Evolutionary conservation across 1,140 invertebrate species (phyloP), one percentile per base, ranked within the genome.

Genomic region (Solenopsis invicta): DNA sequence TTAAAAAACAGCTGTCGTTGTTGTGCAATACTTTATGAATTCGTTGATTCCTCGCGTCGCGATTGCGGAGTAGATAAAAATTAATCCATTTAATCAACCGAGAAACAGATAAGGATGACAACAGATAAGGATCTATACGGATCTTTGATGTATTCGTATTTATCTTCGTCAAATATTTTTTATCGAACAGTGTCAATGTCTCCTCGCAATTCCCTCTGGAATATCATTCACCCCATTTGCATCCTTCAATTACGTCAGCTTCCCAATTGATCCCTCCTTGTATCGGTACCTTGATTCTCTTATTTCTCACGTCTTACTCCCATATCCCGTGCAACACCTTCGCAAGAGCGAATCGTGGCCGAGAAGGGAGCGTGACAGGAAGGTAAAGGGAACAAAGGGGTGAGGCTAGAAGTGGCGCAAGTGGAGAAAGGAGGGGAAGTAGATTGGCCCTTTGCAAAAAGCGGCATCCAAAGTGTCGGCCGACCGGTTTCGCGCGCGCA

Each of bases 401-500:
- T 34, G 67, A 82, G 41, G 67, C 48, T 85, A 78, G 74, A 78
- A 78, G 52, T 75, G 18, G 52, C 56, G 66, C 12, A 62, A 24
- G 24, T 21, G 18, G 50, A 64, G 37, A 6, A 8, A 56, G 54
- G 21, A 37, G 6, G 50, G 24, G 18, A 18, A 74, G 41, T 24
- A 50, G 56, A 41, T 37, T 52, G 75, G 48, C 62, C 50, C 84
- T 78, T 78, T 41, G 72, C 72, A 85, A 85, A 85, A 85, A 77
- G 48, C 29, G 59, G 52, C 62, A 54, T 87, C 86, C 69, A 78
- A 89, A 81, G 71, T 77, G 75, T 67, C 66, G 54, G 62, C 29
- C 54, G 88, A 87, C 88, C 88, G 89, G 85, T 90, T 90, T 52
- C 75, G 18, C 75, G 61, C 74, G 54, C 29, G 80, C 29, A 80